phyloP scores from a whole-genome alignment of 2,888 invertebrate species.

The Acleris sparsana region DNA sequence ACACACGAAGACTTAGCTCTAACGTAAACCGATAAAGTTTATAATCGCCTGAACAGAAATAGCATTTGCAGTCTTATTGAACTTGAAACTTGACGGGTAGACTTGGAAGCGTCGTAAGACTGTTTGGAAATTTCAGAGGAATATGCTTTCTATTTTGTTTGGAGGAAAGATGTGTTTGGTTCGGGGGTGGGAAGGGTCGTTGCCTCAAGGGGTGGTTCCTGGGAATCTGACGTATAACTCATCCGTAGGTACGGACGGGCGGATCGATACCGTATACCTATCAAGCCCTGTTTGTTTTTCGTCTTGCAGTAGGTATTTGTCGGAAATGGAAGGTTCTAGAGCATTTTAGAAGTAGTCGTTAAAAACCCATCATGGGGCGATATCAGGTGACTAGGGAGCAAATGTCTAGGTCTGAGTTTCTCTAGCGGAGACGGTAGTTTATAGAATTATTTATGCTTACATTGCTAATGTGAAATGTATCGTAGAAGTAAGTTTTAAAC shows the following conservation, averaged over 20 bases:
- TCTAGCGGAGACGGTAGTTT: too few species aligned
- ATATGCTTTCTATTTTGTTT: conserved; percentile 58
- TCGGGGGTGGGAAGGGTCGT: conserved; percentile 57
- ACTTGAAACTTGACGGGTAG: conserved; percentile 64
- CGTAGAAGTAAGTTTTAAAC: too few species aligned
- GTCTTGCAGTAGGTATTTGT: conserved; percentile 37
- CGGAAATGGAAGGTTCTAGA: not conserved
- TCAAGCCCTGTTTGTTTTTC: conserved; percentile 65
- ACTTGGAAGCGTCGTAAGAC: conserved; percentile 76
- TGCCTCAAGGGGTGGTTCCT: conserved; percentile 55
- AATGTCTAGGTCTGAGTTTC: not conserved
- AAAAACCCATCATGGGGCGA: not conserved
- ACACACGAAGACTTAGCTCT: conserved; percentile 42
- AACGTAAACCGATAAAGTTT: conserved; percentile 55
- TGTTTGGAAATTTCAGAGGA: conserved; percentile 55
- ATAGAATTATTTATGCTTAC: too few species aligned
- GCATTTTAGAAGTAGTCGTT: not conserved
- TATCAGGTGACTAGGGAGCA: not conserved
- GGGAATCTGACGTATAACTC: conserved; percentile 70
- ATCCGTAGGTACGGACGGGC: conserved; percentile 69
- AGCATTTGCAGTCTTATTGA: conserved; percentile 75
- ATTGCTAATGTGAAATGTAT: too few species aligned
- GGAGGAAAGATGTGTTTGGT: conserved; percentile 47
- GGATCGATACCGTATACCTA: conserved; percentile 74
- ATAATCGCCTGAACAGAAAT: conserved; percentile 61